A percentile compares a stretch with the other conserved stretches of the same genome.
Evolutionary conservation across 1,140 invertebrate genomes (phyloP).

Genomic region (Saxidomus purpurata): DNA sequence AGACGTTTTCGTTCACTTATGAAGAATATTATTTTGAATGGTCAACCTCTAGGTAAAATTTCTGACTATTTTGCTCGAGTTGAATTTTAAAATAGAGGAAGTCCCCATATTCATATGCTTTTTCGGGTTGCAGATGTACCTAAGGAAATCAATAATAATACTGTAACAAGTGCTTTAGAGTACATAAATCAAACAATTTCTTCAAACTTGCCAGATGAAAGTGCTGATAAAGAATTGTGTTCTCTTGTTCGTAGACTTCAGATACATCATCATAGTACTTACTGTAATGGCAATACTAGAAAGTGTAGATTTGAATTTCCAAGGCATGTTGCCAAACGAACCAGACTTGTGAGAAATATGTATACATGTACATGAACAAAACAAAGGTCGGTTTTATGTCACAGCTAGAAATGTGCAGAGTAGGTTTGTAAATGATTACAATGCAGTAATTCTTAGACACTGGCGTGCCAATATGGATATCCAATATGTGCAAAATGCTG

Average conservation of each 20-base stretch:
- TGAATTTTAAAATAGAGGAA: constrained; percentile 70
- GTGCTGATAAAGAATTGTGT: constrained; percentile 51
- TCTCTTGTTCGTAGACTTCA: constrained; percentile 60
- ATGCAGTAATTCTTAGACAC: constrained; percentile 59
- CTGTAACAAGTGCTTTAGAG: background rate
- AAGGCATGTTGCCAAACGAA: background rate
- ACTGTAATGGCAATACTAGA: constrained; percentile 24
- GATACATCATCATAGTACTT: constrained; percentile 60
- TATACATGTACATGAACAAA: constrained; percentile 20
- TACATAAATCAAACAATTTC: constrained; percentile 67
- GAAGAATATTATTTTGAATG: constrained; percentile 59
- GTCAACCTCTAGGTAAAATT: constrained; percentile 63
- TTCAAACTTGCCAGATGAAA: constrained; percentile 35
- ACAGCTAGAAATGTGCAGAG: background rate
- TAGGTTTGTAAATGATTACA: constrained; percentile 68
- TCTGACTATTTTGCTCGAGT: constrained; percentile 67
- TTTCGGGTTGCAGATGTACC: constrained; percentile 61
- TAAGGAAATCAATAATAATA: constrained; percentile 27
- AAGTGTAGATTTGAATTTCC: constrained; percentile 73
- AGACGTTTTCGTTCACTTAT: constrained; percentile 59
- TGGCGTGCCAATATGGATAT: constrained; percentile 75
- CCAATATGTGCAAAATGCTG: constrained; percentile 66
- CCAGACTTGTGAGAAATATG: constrained; percentile 51
- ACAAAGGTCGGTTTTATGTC: constrained; percentile 64
- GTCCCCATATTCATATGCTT: constrained; percentile 71